These are phyloP conservation scores for Lynx canadensis DNA, from an alignment of 2,113 vertebrate genomes.

Conservation along the genomic window DNA sequence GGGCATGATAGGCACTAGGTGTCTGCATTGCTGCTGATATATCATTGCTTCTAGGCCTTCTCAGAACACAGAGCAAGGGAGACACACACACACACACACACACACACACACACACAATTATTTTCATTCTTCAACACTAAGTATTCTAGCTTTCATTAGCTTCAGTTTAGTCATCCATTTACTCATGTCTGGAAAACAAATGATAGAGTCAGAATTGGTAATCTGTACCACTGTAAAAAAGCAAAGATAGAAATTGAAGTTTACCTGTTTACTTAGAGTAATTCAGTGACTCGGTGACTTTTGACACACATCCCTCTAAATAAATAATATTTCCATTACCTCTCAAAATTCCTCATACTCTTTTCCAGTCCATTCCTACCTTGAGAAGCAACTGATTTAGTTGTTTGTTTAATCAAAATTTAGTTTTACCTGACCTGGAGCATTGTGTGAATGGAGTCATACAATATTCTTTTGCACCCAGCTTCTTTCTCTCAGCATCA, in stretches of 20 bases:
- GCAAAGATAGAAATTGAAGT: background rate
- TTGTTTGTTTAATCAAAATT: background rate
- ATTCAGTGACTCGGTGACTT: background rate
- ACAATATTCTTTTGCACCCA: background rate
- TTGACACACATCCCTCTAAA: background rate
- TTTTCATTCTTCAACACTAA: background rate
- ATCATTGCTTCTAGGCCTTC: too few relatives aligned
- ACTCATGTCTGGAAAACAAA: background rate
- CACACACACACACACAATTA: too few relatives aligned
- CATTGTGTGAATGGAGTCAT: background rate
- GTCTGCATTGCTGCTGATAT: background rate
- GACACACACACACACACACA: too few relatives aligned
- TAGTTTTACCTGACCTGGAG: background rate
- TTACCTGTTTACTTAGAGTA: background rate
- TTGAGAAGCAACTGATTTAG: background rate
- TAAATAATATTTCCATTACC: background rate
- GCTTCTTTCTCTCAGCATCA: background rate
- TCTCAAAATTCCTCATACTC: background rate
- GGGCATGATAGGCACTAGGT: background rate
- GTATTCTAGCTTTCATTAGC: background rate
- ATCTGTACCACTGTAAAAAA: background rate
- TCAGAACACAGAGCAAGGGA: too few relatives aligned
- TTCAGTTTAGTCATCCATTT: background rate
- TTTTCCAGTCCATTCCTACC: background rate
- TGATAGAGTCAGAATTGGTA: background rate